Evolutionary conservation across 2,797 vertebrate species (phyloP).

Genomic region (Apogon talboti): DNA sequence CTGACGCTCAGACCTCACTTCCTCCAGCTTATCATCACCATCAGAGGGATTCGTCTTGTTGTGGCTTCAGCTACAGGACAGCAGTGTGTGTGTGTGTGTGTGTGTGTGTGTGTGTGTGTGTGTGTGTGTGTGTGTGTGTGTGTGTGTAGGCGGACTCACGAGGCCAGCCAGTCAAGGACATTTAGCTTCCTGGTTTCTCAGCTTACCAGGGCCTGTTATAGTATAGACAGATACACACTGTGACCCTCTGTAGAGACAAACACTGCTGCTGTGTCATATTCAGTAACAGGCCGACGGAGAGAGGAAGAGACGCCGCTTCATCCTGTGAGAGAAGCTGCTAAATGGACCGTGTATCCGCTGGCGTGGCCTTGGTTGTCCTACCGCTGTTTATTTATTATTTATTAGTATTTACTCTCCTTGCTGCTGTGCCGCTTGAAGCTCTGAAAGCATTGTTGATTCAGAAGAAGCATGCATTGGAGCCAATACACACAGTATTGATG

Average conservation of each 20-base stretch:
- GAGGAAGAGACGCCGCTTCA: neutral
- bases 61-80: constrained; percentile 22
- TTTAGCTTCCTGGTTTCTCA: constrained; percentile 29
- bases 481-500: neutral
- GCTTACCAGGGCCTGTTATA: constrained; percentile 10
- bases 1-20: constrained; percentile 5
- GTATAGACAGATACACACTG: constrained; percentile 19
- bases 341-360: constrained; percentile 20
- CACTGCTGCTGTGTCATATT: constrained; percentile 4
- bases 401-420: constrained; percentile 8
- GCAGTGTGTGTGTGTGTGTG: constrained; percentile 2
- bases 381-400: constrained; percentile 8
- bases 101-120: constrained; percentile 3
- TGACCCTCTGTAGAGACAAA: constrained; percentile 3
- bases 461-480: neutral
- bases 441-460: neutral
- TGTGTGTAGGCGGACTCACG: neutral
- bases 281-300: constrained; percentile 2
- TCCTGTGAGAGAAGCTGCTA: constrained; percentile 27
- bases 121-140: neutral
- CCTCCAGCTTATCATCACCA: constrained; percentile 15
- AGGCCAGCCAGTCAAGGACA: constrained; percentile 18
- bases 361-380: constrained; percentile 1
- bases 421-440: neutral
- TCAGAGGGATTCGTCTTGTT: constrained; percentile 19